Percentiles rank a stretch among this genome's conserved stretches.
Conservation (phyloP, 2,888 invertebrate species). For the Erebia epiphron region DNA sequence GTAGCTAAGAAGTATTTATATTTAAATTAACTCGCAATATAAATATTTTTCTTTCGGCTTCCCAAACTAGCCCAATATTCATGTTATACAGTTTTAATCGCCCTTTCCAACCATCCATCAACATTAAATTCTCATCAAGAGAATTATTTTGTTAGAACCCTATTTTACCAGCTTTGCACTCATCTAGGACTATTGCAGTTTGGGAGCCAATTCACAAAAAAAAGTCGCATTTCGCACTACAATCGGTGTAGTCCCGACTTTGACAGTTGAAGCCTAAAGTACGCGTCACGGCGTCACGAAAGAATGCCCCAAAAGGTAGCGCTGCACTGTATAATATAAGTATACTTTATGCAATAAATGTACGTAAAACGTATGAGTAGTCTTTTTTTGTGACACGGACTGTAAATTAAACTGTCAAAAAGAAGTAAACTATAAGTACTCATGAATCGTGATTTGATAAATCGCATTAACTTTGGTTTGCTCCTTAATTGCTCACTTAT, state of each 20-base stretch:
- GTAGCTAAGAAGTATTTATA: too few relatives aligned
- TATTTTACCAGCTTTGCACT: constrained; percentile 6
- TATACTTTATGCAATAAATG: too few relatives aligned
- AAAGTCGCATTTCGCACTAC: background rate
- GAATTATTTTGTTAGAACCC: background rate
- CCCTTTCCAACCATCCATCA: background rate
- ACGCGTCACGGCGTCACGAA: too few relatives aligned
- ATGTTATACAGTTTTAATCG: background rate
- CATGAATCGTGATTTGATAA: background rate
- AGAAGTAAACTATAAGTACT: background rate
- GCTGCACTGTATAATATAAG: too few relatives aligned
- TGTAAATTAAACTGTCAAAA: background rate
- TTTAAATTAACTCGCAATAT: constrained; percentile 5
- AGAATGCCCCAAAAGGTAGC: too few relatives aligned
- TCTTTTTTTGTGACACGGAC: too few relatives aligned
- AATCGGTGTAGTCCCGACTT: background rate
- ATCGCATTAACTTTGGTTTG: background rate
- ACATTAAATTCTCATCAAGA: constrained; percentile 4
- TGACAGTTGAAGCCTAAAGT: background rate
- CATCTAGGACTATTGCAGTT: constrained; percentile 1
- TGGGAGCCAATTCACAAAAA: background rate
- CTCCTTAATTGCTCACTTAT: background rate
- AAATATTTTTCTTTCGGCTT: background rate
- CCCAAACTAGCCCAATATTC: constrained; percentile 3
- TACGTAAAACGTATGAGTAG: too few relatives aligned